Evolutionary conservation across 2,113 vertebrate genomes (phyloP).

Genomic region (Cygnus buccinator): DNA sequence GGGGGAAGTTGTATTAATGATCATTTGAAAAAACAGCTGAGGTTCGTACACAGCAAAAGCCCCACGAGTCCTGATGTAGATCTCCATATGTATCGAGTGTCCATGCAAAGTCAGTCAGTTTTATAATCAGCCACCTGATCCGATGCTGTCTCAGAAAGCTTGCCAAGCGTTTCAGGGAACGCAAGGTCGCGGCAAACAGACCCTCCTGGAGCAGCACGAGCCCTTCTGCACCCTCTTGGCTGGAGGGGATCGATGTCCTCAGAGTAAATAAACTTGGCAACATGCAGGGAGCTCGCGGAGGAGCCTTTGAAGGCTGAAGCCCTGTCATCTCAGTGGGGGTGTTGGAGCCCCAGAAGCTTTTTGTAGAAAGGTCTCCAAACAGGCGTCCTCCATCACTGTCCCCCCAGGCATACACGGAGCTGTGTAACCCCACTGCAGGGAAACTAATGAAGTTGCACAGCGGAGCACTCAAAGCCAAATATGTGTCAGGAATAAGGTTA

Average conservation of each 20-base stretch:
- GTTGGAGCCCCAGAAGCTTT: not conserved
- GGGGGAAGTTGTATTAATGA: not conserved
- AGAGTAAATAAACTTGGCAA: constrained; percentile 15
- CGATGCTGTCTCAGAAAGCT: constrained; percentile 18
- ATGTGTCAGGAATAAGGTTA: constrained; percentile 31
- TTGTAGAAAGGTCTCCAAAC: not conserved
- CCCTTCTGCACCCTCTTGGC: not conserved
- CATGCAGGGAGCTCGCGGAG: not conserved
- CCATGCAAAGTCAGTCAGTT: not conserved
- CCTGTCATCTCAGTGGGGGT: not conserved
- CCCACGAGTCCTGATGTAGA: not conserved
- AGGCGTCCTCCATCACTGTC: accelerated
- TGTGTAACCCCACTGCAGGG: not conserved
- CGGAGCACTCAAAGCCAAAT: constrained; percentile 31
- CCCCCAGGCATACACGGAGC: not conserved
- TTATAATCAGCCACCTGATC: constrained; percentile 38
- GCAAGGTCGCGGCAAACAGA: constrained; percentile 11
- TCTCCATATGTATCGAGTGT: not conserved
- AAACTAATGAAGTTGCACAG: constrained; percentile 23
- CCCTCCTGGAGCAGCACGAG: not conserved
- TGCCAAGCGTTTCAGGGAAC: not conserved
- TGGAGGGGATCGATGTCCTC: not conserved
- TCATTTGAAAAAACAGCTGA: constrained; percentile 5
- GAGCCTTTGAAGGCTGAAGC: not conserved
- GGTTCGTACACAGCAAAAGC: not conserved